Evolutionary conservation across 64 coral and sea anemone species (phyloP).

Genomic region (Dendronephthya gigantea): DNA sequence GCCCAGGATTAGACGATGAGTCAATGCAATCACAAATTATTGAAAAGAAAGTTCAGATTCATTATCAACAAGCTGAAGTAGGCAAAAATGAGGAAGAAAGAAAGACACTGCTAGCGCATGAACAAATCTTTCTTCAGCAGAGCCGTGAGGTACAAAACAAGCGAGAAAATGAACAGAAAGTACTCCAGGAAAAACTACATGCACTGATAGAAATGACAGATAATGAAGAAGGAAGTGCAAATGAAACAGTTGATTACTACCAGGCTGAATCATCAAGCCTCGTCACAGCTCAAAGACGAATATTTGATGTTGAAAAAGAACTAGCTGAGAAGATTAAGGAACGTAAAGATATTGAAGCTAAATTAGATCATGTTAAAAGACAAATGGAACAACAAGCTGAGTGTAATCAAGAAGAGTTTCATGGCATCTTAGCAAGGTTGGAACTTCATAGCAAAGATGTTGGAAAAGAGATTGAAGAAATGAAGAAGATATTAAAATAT

Average conservation of each 20-base stretch:
- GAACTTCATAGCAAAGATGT: neutral
- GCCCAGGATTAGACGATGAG: neutral
- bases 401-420: neutral
- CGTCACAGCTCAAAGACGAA: neutral
- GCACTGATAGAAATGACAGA: neutral
- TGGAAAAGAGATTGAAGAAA: neutral
- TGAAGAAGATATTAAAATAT: conserved; percentile 38
- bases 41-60: neutral
- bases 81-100: neutral
- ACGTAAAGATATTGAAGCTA: neutral
- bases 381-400: neutral
- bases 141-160: neutral
- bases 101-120: neutral
- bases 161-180: neutral
- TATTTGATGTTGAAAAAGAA: neutral
- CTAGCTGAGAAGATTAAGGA: neutral
- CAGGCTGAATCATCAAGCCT: neutral
- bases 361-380: neutral
- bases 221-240: neutral
- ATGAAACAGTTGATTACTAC: neutral
- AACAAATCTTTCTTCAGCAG: neutral
- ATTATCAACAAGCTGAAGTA: neutral
- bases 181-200: neutral
- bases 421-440: neutral
- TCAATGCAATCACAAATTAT: neutral